phyloP scores from a whole-genome alignment of 1,140 invertebrate genomes.

The Tenebrio molitor region DNA sequence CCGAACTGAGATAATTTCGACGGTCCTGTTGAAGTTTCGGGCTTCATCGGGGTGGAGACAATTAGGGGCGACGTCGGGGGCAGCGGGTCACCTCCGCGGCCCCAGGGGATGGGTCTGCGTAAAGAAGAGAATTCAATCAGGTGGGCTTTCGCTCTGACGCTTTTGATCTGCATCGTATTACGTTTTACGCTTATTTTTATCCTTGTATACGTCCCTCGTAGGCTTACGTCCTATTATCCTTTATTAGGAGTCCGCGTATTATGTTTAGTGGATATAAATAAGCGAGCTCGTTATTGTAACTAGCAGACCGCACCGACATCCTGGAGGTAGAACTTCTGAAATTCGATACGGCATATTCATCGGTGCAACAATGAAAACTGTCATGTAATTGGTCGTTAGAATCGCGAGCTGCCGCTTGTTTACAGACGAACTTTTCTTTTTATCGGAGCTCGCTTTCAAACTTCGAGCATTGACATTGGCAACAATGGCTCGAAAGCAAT shows the following conservation, averaged over 20 bases:
- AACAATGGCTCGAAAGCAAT: constrained; percentile 32
- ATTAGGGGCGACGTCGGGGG: constrained; percentile 41
- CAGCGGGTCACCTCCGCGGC: constrained; percentile 22
- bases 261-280: constrained; percentile 50
- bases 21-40: constrained; percentile 40
- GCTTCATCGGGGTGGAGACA: constrained; percentile 46
- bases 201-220: constrained; percentile 21
- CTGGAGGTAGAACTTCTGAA: constrained; percentile 32
- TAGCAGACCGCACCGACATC: constrained; percentile 41
- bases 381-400: constrained; percentile 49
- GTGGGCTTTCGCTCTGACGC: constrained; percentile 35
- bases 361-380: constrained; percentile 47
- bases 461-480: constrained; percentile 28
- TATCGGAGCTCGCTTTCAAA: constrained; percentile 28
- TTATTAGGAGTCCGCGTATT: constrained; percentile 43
- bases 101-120: constrained; percentile 14
- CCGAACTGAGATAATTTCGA: constrained; percentile 46
- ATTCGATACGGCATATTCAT: constrained; percentile 47
- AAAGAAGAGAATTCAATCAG: constrained; percentile 42
- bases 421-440: constrained; percentile 44
- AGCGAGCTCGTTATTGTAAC: constrained; percentile 48
- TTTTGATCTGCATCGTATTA: constrained; percentile 46
- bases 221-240: constrained; percentile 48
- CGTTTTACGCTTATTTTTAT: constrained; percentile 29
- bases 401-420: constrained; percentile 42